These are phyloP conservation scores for Gryllus longicercus DNA, from an alignment of 2,888 invertebrate genomes.

Conservation along the genomic window DNA sequence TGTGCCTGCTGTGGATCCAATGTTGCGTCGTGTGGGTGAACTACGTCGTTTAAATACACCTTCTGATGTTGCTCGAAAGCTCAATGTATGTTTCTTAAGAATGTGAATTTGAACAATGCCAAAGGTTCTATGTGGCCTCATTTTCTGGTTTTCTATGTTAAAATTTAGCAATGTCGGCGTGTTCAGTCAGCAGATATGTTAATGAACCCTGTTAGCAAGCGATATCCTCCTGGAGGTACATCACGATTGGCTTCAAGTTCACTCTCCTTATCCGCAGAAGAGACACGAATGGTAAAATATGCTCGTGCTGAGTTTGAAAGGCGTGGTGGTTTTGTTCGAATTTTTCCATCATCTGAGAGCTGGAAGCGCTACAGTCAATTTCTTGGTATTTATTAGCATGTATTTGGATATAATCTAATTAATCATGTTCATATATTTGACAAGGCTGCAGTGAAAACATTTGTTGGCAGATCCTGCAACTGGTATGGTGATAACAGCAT, in stretches of 20 bases:
- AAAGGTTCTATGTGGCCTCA: too few species aligned
- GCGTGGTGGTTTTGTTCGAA: conserved; percentile 82
- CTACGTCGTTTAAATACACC: not conserved
- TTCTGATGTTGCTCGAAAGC: conserved; percentile 4
- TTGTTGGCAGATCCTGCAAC: conserved; percentile 61
- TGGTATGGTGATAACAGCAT: conserved; percentile 53
- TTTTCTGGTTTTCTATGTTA: conserved; percentile 25
- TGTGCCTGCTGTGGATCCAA: conserved; percentile 71
- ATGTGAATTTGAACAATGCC: conserved; percentile 24
- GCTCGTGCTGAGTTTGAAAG: conserved; percentile 76
- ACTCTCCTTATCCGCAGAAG: conserved; percentile 64
- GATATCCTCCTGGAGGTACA: conserved; percentile 31
- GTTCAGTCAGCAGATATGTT: conserved; percentile 71
- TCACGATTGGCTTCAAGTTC: conserved; percentile 42
- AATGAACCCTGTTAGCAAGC: conserved; percentile 42
- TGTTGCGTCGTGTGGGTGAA: conserved; percentile 49
- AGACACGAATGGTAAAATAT: conserved; percentile 69
- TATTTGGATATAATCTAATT: not conserved
- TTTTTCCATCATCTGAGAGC: conserved; percentile 85
- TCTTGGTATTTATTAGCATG: conserved; percentile 53
- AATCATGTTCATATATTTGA: not conserved
- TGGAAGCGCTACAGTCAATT: conserved; percentile 81
- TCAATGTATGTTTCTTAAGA: conserved; percentile 25
- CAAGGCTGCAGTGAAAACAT: not conserved
- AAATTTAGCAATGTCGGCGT: conserved; percentile 59